Evolutionary conservation across 2,113 vertebrate genomes (phyloP), one percentile per base, ranked within the genome.

Genomic region (Capra hircus): DNA sequence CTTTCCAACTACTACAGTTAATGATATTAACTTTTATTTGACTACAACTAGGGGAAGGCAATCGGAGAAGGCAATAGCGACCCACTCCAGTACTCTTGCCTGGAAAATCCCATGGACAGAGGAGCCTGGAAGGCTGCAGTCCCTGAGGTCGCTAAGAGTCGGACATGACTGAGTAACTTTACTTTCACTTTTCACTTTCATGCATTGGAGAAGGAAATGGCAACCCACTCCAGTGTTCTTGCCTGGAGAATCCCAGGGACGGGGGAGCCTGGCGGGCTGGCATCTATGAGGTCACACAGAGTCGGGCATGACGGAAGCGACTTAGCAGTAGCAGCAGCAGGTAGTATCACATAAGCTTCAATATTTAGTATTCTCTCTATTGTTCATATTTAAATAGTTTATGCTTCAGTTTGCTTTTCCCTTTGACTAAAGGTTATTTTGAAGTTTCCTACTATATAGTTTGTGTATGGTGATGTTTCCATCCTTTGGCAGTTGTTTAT

Each of bases 321-420:
- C 62, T 67, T 67, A 67, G 62, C 33, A n/a, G 43, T 8, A 45
- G 17, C 33, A 67, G 33, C 17, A 67, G 64, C 8, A 36, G 7
- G 27, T 95, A 53, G 74, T 21, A 71, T 93, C 36, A 88, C 7
- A 5, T 27, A 81, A 53, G 2, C 40, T 91, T 91, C 90, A 33
- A 55, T 33, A 80, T 62, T 2, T 81, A 85, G 36, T 53, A 33
- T 91, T 95, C 7, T 85, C 36, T 62, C 11, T 93, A 16, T 71
- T 53, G 6, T 84, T 96, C 86, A 43, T 88, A 85, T 80, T 60
- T 88, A 59, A 88, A 85, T 95, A 77, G 40, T 15, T 27, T 59
- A 2, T 60, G 57, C 94, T 96, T 96, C 80, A 92, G 23, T 16
- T 87, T 86, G 28, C 25, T 36, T 88, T 96, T 97, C n/a, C 85